These are phyloP conservation scores for Glyphotaelius pellucidus DNA, from an alignment of 2,888 invertebrate genomes.

Conservation along the genomic window DNA sequence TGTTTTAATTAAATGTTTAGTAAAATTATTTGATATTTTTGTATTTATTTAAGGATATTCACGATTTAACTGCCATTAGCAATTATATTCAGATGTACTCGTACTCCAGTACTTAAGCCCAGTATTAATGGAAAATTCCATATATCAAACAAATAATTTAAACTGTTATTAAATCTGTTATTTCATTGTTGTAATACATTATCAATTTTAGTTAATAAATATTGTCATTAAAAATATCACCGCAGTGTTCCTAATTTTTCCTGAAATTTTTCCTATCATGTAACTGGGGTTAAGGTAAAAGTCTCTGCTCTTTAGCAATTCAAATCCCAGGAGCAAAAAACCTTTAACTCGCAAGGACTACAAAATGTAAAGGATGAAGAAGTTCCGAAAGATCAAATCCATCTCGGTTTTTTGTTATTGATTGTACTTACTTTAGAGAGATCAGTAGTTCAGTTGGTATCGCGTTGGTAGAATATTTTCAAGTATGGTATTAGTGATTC, in stretches of 20 bases:
- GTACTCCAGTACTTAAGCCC: too few species aligned
- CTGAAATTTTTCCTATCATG: slow-evolving; percentile 40
- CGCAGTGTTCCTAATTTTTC: slow-evolving; percentile 29
- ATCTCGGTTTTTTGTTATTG: neutral
- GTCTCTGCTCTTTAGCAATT: slow-evolving; percentile 60
- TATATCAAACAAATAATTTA: too few species aligned
- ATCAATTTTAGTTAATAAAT: neutral
- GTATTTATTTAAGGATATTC: too few species aligned
- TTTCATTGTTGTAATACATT: neutral
- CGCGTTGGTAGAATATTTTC: too few species aligned
- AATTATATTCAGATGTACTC: too few species aligned
- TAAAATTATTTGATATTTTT: too few species aligned
- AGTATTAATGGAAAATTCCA: too few species aligned
- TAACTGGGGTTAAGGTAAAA: slow-evolving; percentile 37
- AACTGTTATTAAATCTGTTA: neutral
- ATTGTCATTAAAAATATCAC: neutral
- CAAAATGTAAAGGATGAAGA: neutral
- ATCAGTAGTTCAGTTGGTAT: too few species aligned
- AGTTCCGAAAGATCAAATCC: neutral
- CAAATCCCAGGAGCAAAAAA: slow-evolving; percentile 53
- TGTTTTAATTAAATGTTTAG: too few species aligned
- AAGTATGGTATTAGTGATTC: too few species aligned
- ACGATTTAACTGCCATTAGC: too few species aligned
- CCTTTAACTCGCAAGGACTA: neutral
- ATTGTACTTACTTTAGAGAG: too few species aligned